Evolutionary conservation across 2,888 invertebrate genomes (phyloP), one percentile per base, ranked within the genome.

Genomic region (Camptogramma bilineatum): DNA sequence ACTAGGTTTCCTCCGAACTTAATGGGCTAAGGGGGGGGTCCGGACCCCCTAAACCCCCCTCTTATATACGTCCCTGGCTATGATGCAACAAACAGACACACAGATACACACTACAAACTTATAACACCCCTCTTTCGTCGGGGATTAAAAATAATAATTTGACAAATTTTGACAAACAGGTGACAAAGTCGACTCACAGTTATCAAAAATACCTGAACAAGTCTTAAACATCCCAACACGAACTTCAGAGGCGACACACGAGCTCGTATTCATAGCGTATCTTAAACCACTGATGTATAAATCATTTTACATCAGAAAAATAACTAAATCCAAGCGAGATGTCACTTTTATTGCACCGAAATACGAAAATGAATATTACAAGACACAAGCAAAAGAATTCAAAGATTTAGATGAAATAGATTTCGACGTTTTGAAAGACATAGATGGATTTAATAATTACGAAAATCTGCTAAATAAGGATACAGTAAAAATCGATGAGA

Each of bases 261-360:
- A 98, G 74, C 81, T 98, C 0, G 89, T 97, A 0, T 98, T 98
- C 80, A 75, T 93, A n/a, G 96, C 96, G 0, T 76, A 84, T 3
- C 82, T 94, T 2, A 77, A 97, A 1, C 96, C 97, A 0, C 89
- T 97, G 0, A 82, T 96, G 0, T 96, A 95, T 73, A 95, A 94
- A 74, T 94, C 95, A 0, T 96, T 94, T 72, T 95, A 94, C 71
- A 79, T 96, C 0, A 73, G 71, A 54, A 86, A 82, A 69, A 68
- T 73, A 0, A 52, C 39, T 0, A 76, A 74, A 54, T 1, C 39
- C 0, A 87, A 82, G 58, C 65, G 86, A 5, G 74, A 79, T 4
- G n/a, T 64, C 2, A 65, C 55, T 5, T 5, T 57, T 2, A 54
- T 61, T 17, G 24, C 48, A 53, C 63, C 67, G 9, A 46, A 68